Conservation (phyloP, 1,140 invertebrate genomes). For the Temnothorax curvispinosus region DNA sequence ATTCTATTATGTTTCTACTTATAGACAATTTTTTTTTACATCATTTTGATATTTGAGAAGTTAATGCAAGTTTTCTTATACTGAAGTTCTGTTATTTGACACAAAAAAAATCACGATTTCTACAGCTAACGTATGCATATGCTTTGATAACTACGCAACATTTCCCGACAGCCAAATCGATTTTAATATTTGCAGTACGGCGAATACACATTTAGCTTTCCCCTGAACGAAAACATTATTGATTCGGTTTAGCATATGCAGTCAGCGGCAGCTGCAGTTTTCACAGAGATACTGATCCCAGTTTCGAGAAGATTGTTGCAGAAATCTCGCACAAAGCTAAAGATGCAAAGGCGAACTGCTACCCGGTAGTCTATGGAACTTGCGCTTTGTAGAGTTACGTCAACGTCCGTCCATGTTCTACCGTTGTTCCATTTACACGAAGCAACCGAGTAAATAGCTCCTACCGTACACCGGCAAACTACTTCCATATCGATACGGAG, state of each 20-base stretch:
- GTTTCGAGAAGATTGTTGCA: neutral
- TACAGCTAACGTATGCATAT: neutral
- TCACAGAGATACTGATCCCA: neutral
- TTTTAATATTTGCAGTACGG: constrained; percentile 52
- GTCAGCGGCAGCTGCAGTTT: constrained; percentile 1
- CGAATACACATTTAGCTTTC: constrained; percentile 30
- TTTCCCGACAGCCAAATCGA: constrained; percentile 15
- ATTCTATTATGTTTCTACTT: neutral
- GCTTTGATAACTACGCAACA: constrained; percentile 4
- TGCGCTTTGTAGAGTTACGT: constrained; percentile 31
- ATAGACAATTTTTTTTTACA: neutral
- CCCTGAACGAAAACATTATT: constrained; percentile 36
- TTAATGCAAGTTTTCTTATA: constrained; percentile 5
- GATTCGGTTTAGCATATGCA: constrained; percentile 43
- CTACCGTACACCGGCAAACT: neutral
- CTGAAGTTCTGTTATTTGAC: constrained; percentile 1
- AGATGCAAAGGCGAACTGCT: constrained; percentile 11
- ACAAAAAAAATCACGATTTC: constrained; percentile 6
- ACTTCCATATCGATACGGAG: constrained; percentile 17
- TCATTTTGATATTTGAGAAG: constrained; percentile 9
- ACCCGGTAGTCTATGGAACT: constrained; percentile 1
- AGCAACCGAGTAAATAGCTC: constrained; percentile 27
- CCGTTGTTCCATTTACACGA: constrained; percentile 45
- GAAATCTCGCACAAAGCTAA: constrained; percentile 38
- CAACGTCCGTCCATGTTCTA: constrained; percentile 9